Base-by-base conservation (phyloP, 2,113 vertebrate genomes). In the Cepphus grylle region DNA sequence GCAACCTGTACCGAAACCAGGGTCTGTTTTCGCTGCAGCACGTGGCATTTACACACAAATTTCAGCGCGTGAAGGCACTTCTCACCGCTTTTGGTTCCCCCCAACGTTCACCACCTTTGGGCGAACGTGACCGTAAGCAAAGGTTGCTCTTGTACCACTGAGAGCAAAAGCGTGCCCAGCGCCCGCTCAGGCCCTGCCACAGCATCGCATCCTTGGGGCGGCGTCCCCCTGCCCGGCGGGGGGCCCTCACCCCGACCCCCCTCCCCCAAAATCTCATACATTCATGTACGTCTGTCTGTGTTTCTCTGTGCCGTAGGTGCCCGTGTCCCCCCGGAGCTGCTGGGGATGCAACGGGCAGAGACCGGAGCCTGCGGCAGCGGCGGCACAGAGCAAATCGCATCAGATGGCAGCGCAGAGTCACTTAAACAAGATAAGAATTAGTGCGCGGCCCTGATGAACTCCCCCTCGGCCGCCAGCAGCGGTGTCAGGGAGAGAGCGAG, bases 391-490 rank as follows among this genome's bases (percentile, higher is more conserved):
- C 96, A 98, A 98, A 98, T 97, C 90, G 90, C 88, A 97, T 97
- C 91, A 89, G 86, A 85, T 95, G 96, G 97, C 96, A 94, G 96
- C 27, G 49, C 8, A 70, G 96, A 98, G 97, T 98, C 97, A 98
- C 97, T 98, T 97, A 98, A 98, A 97, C 73, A 63, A 97, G 98
- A 94, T 95, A 95, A 96, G 96, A 97, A 97, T 98, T 97, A 98
- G 97, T 87, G 84, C 10, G 1, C 69, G 82, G 92, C 81, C 77
- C 92, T 97, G 98, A 98, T 98, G 97, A 96, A 96, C 94, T 97
- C 94, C 90, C 92, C 83, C 88, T 72, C 94, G 96, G 97, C 97
- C 95, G 90, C 96, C 95, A 71, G 55, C 94, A 94, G 95, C 94
- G 3, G 96, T 94, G 96, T 97, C 94, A 96, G 97, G 97, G 94